Evolutionary conservation across 2,888 invertebrate genomes (phyloP).

Genomic region (Rhingia rostrata): DNA sequence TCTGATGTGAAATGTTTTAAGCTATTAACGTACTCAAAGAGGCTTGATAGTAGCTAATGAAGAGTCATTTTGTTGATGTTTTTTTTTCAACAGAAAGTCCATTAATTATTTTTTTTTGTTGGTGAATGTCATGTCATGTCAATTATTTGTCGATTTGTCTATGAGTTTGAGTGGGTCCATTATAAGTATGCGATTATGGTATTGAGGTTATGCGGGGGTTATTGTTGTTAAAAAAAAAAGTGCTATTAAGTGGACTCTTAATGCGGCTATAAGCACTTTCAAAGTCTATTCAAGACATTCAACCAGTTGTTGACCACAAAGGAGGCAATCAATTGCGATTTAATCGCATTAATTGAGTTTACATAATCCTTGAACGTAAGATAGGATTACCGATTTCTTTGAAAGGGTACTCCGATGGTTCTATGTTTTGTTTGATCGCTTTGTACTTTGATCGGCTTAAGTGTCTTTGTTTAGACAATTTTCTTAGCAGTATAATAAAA

Average conservation of each 20-base stretch:
- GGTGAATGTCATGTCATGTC: not conserved
- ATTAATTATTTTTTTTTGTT: constrained; percentile 9
- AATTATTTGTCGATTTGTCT: constrained; percentile 10
- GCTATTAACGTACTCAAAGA: not conserved
- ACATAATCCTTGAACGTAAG: constrained; percentile 9
- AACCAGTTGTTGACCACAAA: constrained; percentile 1
- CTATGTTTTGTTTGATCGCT: not conserved
- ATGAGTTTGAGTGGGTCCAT: not conserved
- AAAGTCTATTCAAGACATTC: constrained; percentile 11
- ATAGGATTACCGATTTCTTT: not conserved
- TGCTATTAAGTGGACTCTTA: constrained; percentile 5
- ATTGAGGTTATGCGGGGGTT: not conserved
- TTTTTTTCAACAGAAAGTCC: constrained; percentile 17
- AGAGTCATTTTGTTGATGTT: not conserved
- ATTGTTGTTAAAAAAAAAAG: not conserved
- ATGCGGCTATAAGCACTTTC: not conserved
- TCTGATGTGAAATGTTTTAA: not conserved
- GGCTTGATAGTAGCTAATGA: no score
- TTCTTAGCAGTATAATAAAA: no score
- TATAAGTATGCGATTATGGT: not conserved
- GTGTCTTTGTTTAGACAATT: no score
- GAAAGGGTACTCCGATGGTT: not conserved
- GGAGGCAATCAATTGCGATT: constrained; percentile 4
- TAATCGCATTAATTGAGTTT: constrained; percentile 1
- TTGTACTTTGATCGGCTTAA: no score